Evolutionary conservation across 2,888 invertebrate genomes (phyloP).

Genomic region (Heliconius hortense): DNA sequence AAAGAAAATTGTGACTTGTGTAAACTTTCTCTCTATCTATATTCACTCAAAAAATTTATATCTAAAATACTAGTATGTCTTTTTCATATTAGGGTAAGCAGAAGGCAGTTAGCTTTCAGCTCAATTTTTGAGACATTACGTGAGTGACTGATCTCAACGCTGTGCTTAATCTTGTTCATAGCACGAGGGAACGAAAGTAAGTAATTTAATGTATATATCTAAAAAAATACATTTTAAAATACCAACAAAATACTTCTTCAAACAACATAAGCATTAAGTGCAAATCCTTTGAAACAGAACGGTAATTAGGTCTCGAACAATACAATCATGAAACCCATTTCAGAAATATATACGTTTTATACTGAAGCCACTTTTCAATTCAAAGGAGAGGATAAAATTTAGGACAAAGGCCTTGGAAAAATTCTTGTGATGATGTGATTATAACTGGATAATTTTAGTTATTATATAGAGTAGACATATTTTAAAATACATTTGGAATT

Average conservation of each 20-base stretch:
- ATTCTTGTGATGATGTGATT: background rate
- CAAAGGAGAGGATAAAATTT: constrained; percentile 1
- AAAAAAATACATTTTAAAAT: background rate
- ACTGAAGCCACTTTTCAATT: constrained; percentile 23
- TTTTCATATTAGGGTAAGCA: too few species aligned
- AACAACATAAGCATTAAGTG: constrained; percentile 1
- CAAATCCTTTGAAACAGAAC: constrained; percentile 20
- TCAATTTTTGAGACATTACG: too few species aligned
- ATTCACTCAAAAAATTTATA: too few species aligned
- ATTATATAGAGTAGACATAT: background rate
- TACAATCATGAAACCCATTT: constrained; percentile 27
- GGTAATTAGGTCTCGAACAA: constrained; percentile 36
- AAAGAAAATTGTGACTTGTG: too few species aligned
- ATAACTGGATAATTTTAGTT: background rate
- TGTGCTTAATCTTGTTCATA: too few species aligned
- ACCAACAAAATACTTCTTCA: background rate
- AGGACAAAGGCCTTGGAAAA: constrained; percentile 1
- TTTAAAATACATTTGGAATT: too few species aligned
- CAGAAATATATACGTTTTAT: constrained; percentile 35
- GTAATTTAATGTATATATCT: background rate
- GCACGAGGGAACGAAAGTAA: too few species aligned
- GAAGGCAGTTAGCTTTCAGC: too few species aligned
- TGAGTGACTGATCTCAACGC: too few species aligned
- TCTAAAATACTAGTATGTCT: too few species aligned
- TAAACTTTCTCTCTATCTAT: too few species aligned